Evolutionary conservation across 2,888 invertebrate species (phyloP).

Genomic region (Eilema griseolum): DNA sequence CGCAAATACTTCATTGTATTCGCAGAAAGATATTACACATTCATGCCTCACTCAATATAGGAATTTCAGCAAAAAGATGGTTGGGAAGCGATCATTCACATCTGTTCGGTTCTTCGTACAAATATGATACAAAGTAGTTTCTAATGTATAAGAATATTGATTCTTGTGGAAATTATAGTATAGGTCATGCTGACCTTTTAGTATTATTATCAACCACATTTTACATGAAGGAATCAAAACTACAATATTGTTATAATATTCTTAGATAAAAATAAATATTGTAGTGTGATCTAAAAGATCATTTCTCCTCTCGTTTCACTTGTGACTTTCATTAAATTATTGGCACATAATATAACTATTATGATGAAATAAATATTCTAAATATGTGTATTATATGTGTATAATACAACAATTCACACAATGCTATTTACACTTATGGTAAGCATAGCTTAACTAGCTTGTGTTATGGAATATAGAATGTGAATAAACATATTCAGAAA

Average conservation of each 20-base stretch:
- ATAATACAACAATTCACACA: no score
- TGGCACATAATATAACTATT: no score
- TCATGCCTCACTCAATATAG: slow-evolving; percentile 12
- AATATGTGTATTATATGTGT: no score
- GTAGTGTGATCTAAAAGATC: no score
- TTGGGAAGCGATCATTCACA: slow-evolving; percentile 34
- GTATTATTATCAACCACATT: neutral
- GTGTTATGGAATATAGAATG: no score
- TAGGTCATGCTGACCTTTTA: slow-evolving; percentile 38
- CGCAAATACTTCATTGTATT: neutral
- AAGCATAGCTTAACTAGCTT: no score
- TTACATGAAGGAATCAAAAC: neutral
- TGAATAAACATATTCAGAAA: no score
- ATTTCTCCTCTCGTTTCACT: no score
- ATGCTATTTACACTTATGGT: no score
- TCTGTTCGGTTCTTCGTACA: slow-evolving; percentile 44
- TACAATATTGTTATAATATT: neutral
- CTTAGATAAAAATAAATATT: no score
- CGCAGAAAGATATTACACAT: neutral
- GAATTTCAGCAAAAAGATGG: slow-evolving; percentile 13
- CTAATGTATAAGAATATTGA: slow-evolving; percentile 40
- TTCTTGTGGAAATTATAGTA: slow-evolving; percentile 41
- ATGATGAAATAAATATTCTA: no score
- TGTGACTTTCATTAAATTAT: no score
- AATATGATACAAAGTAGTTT: slow-evolving; percentile 42